Evolutionary conservation across 1,140 invertebrate genomes (phyloP).

Genomic region (Oncopodura yosiiana): DNA sequence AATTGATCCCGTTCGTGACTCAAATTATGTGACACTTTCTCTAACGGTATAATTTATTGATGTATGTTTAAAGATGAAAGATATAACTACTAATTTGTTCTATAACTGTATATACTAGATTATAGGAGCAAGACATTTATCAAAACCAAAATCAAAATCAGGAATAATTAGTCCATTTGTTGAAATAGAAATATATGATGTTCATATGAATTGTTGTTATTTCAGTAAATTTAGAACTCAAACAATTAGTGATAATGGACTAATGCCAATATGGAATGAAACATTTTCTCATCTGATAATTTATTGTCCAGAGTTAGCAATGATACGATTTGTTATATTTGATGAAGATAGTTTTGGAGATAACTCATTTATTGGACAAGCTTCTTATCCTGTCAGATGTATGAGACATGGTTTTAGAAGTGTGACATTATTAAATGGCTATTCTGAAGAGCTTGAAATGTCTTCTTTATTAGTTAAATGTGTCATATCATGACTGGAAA

Average conservation of each 20-base stretch:
- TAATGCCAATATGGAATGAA: slow-evolving; percentile 16
- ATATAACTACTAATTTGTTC: neutral
- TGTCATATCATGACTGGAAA: no score
- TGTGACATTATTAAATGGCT: no score
- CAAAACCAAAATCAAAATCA: slow-evolving; percentile 52
- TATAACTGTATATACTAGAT: slow-evolving; percentile 47
- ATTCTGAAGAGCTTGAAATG: no score
- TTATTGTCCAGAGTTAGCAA: slow-evolving; percentile 5
- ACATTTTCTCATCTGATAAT: slow-evolving; percentile 1
- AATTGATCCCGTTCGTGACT: neutral
- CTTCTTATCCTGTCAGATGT: no score
- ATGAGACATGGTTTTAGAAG: no score
- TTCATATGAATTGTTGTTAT: slow-evolving; percentile 75
- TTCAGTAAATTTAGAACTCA: slow-evolving; percentile 17
- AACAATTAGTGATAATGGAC: slow-evolving; percentile 5
- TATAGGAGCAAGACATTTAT: slow-evolving; percentile 84
- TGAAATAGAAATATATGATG: slow-evolving; percentile 82
- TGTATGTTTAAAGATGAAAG: neutral
- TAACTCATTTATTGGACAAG: no score
- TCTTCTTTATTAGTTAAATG: no score
- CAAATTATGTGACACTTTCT: neutral
- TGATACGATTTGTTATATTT: slow-evolving; percentile 14
- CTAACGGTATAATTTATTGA: neutral
- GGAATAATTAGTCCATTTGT: slow-evolving; percentile 87
- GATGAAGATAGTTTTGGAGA: no score